Evolutionary conservation across 1,140 invertebrate genomes (phyloP).

Genomic region (Drosophila dunni): DNA sequence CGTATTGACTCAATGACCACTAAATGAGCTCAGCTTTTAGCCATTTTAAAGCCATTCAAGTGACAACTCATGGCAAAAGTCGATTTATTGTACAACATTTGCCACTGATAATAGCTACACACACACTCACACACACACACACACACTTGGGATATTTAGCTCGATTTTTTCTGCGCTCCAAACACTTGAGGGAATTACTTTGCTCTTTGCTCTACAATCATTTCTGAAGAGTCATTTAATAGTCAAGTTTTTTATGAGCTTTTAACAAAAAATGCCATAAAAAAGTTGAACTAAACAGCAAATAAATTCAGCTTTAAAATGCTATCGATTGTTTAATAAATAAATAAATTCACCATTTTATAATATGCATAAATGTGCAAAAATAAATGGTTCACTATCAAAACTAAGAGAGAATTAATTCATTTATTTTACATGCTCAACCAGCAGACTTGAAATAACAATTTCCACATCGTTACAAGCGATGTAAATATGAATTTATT

Average conservation of each 20-base stretch:
- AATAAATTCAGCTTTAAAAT: background rate
- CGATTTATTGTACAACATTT: conserved; percentile 29
- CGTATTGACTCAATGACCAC: background rate
- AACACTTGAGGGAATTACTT: conserved; percentile 31
- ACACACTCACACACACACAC: conserved; percentile 16
- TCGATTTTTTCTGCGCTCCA: background rate
- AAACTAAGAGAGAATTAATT: too few relatives aligned
- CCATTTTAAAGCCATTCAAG: conserved; percentile 26
- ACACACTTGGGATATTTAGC: conserved; percentile 2
- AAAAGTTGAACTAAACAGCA: background rate
- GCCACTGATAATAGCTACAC: conserved; percentile 12
- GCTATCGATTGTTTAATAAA: background rate
- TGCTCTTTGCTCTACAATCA: conserved; percentile 9
- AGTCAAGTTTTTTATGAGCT: conserved; percentile 3
- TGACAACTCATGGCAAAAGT: conserved; percentile 38
- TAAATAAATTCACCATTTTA: background rate
- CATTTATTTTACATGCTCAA: too few relatives aligned
- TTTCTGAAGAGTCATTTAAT: conserved; percentile 34
- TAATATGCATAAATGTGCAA: too few relatives aligned
- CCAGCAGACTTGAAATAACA: too few relatives aligned
- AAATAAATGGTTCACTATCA: too few relatives aligned
- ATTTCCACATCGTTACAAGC: too few relatives aligned
- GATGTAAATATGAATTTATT: too few relatives aligned
- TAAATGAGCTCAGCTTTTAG: background rate
- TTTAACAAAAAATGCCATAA: background rate